A percentile compares a stretch with the other conserved stretches of the same genome.
These are phyloP conservation scores for Zenarchopterus dispar DNA, from an alignment of 2,797 vertebrate genomes.

Conservation along the genomic window DNA sequence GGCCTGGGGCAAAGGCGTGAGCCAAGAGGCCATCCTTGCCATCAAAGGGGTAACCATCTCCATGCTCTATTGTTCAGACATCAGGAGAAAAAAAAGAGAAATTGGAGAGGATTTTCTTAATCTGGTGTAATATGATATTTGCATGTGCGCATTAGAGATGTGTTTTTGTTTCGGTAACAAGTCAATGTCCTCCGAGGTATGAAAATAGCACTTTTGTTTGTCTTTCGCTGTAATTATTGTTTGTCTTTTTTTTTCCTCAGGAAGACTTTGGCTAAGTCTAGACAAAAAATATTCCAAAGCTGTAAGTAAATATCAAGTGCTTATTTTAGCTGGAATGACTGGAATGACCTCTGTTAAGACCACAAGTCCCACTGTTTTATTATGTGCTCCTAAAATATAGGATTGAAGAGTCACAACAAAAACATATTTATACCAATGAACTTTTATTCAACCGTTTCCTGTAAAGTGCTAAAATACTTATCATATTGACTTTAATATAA, in stretches of 20 bases:
- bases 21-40: slow-evolving; percentile 98
- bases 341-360: slow-evolving; percentile 8
- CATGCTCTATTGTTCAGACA: slow-evolving; percentile 86
- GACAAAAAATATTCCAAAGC: slow-evolving; percentile 22
- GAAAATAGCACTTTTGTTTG: slow-evolving; percentile 10
- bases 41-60: slow-evolving; percentile 97
- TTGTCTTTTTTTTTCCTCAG: slow-evolving; percentile 25
- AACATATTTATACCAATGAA: slow-evolving; percentile 16
- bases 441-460: slow-evolving; percentile 21
- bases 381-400: slow-evolving; percentile 20
- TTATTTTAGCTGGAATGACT: slow-evolving; percentile 37
- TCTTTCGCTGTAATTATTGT: slow-evolving; percentile 19
- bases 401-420: slow-evolving; percentile 8
- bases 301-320: slow-evolving; percentile 32
- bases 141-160: neutral
- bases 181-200: neutral
- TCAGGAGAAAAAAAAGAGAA: neutral
- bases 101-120: neutral
- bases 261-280: slow-evolving; percentile 22
- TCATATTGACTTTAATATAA: too few relatives aligned
- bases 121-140: neutral
- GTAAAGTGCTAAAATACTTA: neutral
- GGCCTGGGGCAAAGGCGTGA: slow-evolving; percentile 95
- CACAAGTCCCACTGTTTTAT: slow-evolving; percentile 26
- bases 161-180: neutral